Percentiles rank a stretch among this genome's conserved stretches.
Evolutionary conservation across 2,888 invertebrate genomes (phyloP).

Genomic region (Atrina japonica): DNA sequence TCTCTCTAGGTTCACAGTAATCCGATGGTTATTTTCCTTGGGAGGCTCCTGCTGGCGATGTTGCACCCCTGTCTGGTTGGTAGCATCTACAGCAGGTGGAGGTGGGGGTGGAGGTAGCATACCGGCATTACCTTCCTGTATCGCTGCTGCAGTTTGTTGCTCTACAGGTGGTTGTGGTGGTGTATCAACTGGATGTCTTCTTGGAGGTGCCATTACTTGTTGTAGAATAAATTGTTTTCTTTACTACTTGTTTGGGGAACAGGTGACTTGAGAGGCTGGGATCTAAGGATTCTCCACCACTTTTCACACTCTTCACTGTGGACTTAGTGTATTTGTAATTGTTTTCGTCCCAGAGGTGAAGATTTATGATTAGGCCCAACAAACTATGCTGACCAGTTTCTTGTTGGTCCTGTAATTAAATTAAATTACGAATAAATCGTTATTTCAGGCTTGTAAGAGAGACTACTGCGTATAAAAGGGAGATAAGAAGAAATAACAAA

Average conservation of each 20-base stretch:
- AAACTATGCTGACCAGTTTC: no score
- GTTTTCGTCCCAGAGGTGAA: no score
- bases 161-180: neutral
- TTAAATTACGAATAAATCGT: no score
- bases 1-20: conserved; percentile 3
- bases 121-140: neutral
- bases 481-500: no score
- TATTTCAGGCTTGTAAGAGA: no score
- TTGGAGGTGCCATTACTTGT: neutral
- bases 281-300: conserved; percentile 5
- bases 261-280: neutral
- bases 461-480: no score
- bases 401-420: no score
- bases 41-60: no score
- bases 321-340: no score
- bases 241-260: neutral
- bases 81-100: neutral
- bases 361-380: no score
- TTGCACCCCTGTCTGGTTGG: neutral
- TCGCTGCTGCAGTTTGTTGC: no score
- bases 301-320: neutral
- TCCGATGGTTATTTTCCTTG: no score
- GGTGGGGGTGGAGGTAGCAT: neutral
- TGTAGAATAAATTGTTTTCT: neutral
- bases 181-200: neutral